Evolutionary conservation across 1,140 invertebrate species (phyloP), one percentile per base, ranked within the genome.

Genomic region (Papilio machaon): DNA sequence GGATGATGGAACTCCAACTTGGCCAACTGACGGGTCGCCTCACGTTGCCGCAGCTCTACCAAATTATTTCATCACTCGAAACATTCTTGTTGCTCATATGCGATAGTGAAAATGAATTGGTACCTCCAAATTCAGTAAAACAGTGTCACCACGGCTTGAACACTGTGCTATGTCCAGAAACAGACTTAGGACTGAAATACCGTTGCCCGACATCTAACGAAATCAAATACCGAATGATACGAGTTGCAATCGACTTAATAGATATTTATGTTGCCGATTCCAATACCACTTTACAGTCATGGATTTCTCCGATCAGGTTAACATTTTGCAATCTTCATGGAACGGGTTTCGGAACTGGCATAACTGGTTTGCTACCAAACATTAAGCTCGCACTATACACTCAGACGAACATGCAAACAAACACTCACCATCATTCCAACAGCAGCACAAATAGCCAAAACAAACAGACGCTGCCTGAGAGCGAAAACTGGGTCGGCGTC

Each of bases 281-380:
- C 35, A 98, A 98, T 19, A 98, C 98, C 10, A 97, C 97, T 0
- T 94, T 99, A 35, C 97, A 99, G 91, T 89, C 99, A 0, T 98
- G 98, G 97, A 96, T 98, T 78, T 98, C 97, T 73, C 98, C 98
- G 5, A 96, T 99, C 19, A 96, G 98, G 64, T 90, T 99, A 60
- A 97, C 98, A 17, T 98, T 97, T 46, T 99, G 99, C 90, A 99
- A 99, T 95, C 95, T 99, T 9, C 99, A 99, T 91, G 98, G 98
- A 0, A 96, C 97, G 84, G 97, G 98, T 86, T 98, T 98, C 9
- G 97, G 98, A 85, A 97, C 97, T 30, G 99, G 99, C 0, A 95
- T 99, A 5, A 99, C 98, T n/a, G 97, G 97, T 43, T 95, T 99
- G 54, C 89, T 99, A 79, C 98, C 98, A 47, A 96, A 97, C 82